Evolutionary conservation across 2,797 vertebrate genomes (phyloP).

Genomic region (Heteromormyrus szaboi): DNA sequence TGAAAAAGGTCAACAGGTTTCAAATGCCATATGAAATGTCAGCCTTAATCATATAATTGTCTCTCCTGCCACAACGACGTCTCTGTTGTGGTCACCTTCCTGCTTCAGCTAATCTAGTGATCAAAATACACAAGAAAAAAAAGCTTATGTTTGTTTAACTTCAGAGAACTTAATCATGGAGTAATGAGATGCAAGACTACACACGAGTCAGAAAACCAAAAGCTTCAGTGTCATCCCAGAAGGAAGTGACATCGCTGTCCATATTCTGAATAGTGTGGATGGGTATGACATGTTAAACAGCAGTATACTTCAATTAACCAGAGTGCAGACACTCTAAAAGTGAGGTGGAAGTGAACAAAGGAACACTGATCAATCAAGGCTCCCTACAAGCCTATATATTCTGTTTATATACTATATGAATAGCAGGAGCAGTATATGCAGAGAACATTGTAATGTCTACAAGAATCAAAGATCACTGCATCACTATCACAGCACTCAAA

Average conservation of each 20-base stretch:
- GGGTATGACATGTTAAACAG: not conserved
- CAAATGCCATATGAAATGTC: slow-evolving; percentile 20
- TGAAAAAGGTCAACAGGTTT: slow-evolving; percentile 15
- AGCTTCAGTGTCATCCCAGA: not conserved
- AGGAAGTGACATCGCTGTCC: not conserved
- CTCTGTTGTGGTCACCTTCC: slow-evolving; percentile 26
- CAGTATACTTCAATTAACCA: not conserved
- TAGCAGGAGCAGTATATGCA: not conserved
- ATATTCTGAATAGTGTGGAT: not conserved
- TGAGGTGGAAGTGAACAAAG: not conserved
- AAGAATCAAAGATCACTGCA: not conserved
- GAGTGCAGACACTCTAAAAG: not conserved
- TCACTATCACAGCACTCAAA: not conserved
- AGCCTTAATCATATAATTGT: slow-evolving; percentile 67
- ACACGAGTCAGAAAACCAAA: not conserved
- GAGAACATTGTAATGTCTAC: not conserved
- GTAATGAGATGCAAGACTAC: not conserved
- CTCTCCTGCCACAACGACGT: slow-evolving; percentile 47
- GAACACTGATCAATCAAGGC: not conserved
- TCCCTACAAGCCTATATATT: not conserved
- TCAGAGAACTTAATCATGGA: not conserved
- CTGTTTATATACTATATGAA: not conserved
- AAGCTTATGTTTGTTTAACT: not conserved
- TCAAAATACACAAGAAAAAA: not conserved
- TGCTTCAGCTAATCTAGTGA: not conserved